These are phyloP conservation scores for Steatocranus sp. DNA, from an alignment of 2,797 vertebrate genomes.

Conservation along the genomic window DNA sequence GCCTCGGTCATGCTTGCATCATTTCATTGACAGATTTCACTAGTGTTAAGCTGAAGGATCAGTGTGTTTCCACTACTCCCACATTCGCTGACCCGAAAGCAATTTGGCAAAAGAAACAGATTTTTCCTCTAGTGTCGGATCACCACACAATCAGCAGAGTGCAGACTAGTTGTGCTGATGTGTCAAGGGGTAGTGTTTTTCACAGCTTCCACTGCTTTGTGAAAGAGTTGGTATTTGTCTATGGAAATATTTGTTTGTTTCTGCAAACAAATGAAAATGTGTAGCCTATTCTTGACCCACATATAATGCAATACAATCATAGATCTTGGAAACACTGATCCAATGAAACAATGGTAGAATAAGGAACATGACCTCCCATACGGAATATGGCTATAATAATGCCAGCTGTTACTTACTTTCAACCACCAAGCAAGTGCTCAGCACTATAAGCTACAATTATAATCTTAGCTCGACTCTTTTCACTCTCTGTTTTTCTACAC, in stretches of 20 bases:
- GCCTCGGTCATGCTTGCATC: constrained; percentile 39
- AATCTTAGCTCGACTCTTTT: not conserved
- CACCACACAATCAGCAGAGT: constrained; percentile 40
- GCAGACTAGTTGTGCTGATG: constrained; percentile 8
- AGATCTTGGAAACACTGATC: not conserved
- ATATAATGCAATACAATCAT: constrained; percentile 21
- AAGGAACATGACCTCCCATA: constrained; percentile 37
- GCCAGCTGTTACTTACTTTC: constrained; percentile 32
- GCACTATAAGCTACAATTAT: not conserved
- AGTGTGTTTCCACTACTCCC: constrained; percentile 62
- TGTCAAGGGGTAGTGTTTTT: not conserved
- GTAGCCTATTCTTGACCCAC: constrained; percentile 9
- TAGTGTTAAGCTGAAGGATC: constrained; percentile 21
- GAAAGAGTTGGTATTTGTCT: constrained; percentile 8
- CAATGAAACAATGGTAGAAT: constrained; percentile 25
- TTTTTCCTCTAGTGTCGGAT: constrained; percentile 62
- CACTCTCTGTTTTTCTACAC: not conserved
- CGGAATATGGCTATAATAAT: not conserved
- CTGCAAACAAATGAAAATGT: not conserved
- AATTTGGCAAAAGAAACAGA: constrained; percentile 58
- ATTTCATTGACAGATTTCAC: constrained; percentile 60
- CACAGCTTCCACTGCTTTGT: constrained; percentile 1
- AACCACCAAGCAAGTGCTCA: not conserved
- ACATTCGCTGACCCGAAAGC: constrained; percentile 57
- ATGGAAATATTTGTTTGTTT: constrained; percentile 7